Conservation (phyloP, 2,113 vertebrate species). For the Hippocampus barbouri region DNA sequence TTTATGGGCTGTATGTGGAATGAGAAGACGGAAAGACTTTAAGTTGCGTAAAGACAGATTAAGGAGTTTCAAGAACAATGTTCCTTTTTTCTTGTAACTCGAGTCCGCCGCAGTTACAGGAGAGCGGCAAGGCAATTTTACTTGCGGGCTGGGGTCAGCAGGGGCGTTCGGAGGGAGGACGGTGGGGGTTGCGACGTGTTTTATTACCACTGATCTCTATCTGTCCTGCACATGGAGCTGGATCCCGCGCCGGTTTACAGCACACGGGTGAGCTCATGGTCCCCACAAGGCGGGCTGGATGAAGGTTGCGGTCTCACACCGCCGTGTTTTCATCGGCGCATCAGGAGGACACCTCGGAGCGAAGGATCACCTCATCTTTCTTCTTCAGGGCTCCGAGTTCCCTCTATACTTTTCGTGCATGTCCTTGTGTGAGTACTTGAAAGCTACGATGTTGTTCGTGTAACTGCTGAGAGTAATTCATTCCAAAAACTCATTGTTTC, state of each 20-base stretch:
- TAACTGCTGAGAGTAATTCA: background rate
- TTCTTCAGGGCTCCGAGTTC: background rate
- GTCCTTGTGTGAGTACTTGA: background rate
- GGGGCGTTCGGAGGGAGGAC: slow-evolving; percentile 65
- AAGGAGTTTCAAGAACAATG: slow-evolving; percentile 75
- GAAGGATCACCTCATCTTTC: background rate
- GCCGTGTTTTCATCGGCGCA: background rate
- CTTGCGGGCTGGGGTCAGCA: slow-evolving; percentile 64
- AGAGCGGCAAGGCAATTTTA: slow-evolving; percentile 66
- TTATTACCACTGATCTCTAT: slow-evolving; percentile 75
- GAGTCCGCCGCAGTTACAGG: slow-evolving; percentile 67
- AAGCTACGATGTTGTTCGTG: background rate
- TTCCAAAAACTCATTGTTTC: background rate
- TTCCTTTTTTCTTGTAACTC: slow-evolving; percentile 74
- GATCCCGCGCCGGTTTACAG: slow-evolving; percentile 60
- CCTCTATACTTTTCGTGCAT: background rate
- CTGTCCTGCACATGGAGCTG: slow-evolving; percentile 69
- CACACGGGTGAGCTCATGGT: slow-evolving; percentile 24
- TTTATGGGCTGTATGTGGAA: slow-evolving; percentile 26
- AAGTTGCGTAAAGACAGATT: slow-evolving; percentile 72
- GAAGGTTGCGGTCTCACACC: background rate
- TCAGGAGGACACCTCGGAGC: background rate
- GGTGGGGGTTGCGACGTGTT: slow-evolving; percentile 67
- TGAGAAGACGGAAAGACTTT: slow-evolving; percentile 36
- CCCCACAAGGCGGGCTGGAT: background rate